These are phyloP conservation scores for Gorsachius goisagi DNA, from an alignment of 2,113 vertebrate species.

Conservation along the genomic window DNA sequence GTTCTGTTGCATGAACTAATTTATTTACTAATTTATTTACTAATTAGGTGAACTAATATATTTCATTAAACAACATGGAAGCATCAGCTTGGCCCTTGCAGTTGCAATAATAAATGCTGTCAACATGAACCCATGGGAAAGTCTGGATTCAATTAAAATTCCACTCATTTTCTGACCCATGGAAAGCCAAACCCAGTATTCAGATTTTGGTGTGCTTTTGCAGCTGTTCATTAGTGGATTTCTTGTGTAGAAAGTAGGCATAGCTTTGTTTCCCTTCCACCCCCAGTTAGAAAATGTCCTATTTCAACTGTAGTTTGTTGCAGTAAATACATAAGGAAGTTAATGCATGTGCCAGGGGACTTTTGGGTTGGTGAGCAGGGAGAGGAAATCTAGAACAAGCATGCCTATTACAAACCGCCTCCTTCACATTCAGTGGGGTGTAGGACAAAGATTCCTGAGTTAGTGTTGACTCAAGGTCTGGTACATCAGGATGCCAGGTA, in stretches of 20 bases:
- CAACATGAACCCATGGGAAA: constrained; percentile 27
- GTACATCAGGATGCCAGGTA: background rate
- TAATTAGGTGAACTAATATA: background rate
- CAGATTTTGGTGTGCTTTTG: constrained; percentile 40
- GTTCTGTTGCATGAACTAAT: background rate
- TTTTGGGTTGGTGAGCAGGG: background rate
- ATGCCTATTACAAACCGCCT: background rate
- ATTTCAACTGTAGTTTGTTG: background rate
- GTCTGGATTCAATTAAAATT: constrained; percentile 64
- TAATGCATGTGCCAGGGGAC: background rate
- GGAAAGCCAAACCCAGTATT: constrained; percentile 8
- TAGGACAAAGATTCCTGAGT: background rate
- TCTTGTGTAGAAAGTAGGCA: constrained; percentile 6
- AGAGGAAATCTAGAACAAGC: background rate
- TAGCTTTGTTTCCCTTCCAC: background rate
- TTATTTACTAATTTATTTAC: background rate
- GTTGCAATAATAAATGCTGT: constrained; percentile 48
- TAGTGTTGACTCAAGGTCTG: background rate
- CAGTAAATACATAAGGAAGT: background rate
- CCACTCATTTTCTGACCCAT: constrained; percentile 49
- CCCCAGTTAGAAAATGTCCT: background rate
- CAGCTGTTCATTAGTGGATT: constrained; percentile 42
- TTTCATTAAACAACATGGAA: constrained; percentile 11
- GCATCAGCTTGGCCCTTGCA: background rate
- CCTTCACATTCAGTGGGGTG: background rate